Base-by-base conservation (phyloP, 2,888 invertebrate species). In the Scotopteryx bipunctaria region DNA sequence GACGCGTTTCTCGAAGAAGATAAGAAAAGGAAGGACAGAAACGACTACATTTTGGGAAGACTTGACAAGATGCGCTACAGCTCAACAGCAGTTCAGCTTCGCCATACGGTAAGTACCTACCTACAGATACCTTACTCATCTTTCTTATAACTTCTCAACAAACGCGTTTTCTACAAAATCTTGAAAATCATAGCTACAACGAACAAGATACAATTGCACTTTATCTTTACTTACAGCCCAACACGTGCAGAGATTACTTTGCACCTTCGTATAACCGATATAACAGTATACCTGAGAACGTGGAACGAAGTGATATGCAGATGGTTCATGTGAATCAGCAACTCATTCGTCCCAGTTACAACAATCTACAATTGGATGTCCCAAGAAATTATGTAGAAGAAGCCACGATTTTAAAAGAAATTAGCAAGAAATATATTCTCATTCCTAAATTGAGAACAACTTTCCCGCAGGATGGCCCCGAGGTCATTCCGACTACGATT, bases 1-100 rank as follows among this genome's bases (percentile, higher is more conserved):
- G 90, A 91, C 51, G 73, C 78, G 11, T 86, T 89, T 61, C 69
- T 91, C 44, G 86, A 84, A 59, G 88, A 91, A 48, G 90, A 91
- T 57, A 89, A 83, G 59, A 87, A 81, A 61, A 77, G 91, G 5
- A 88, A 79, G 64, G 83, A 86, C 46, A 73, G 91, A 8, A 91
- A 91, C 69, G 84, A 86, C 44, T 85, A 80, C 54, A 87, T 91
- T 57, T 64, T 91, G 69, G 81, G 80, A 36, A 78, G 73, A 47
- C 74, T 91, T 43, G 87, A 91, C 59, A 86, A 83, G 61, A 87
- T 91, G 76, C 80, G 88, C 6, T 73, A 72, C 31, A 67, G 64
- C 41, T 71, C 73, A 2, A 71, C 78, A 3, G 63, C 83, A 33
- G 67, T 78, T 2, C 76, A 73, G 31, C 45, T 73, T 11, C 69